Base-by-base conservation (phyloP, 2,797 vertebrate species). In the Crax fasciolata region DNA sequence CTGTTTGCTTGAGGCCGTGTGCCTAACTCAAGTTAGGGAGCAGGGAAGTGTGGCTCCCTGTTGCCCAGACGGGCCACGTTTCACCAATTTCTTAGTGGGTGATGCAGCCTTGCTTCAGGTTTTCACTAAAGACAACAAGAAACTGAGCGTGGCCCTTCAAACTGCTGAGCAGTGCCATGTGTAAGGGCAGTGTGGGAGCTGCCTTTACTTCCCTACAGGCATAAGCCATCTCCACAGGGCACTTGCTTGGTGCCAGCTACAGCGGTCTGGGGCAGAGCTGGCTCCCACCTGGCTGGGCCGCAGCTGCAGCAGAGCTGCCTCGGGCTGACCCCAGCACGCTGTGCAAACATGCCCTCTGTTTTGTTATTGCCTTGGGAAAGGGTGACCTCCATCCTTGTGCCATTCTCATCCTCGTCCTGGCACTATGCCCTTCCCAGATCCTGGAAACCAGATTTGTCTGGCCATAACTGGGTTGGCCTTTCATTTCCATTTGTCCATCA, bases 1-100 rank as follows among this genome's bases (percentile, higher is more conserved):
- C 87, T 84, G 61, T 83, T 89, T 94, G 63, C 78, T 87, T 59
- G 52, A 74, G 81, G 68, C 93, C 90, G 82, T 94, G 83, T 96
- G 91, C 57, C 49, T 48, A 59, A n/a, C 70, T 78, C 16, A 0
- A 7, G 38, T 11, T 70, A 82, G 83, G 55, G 66, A 59, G 44
- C 0, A 3, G 63, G 41, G 20, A 93, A 66, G 81, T 52, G 68
- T 67, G 68, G 30, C 72, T 75, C 9, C 7, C 84, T 82, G 44
- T 67, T 85, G 82, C 54, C 87, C 83, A 62, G 57, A 2, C 52
- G 65, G 92, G 57, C 48, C 1, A 1, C 28, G 10, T 74, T 96
- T 87, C 72, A 57, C 38, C 25, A 48, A 15, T 84, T 83, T 83
- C 59, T 3, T 5, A 91, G 71, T 66, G 38, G 51, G 81, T 8